Conservation (phyloP, 1,140 invertebrate genomes). For the Sarcophaga peregrina region DNA sequence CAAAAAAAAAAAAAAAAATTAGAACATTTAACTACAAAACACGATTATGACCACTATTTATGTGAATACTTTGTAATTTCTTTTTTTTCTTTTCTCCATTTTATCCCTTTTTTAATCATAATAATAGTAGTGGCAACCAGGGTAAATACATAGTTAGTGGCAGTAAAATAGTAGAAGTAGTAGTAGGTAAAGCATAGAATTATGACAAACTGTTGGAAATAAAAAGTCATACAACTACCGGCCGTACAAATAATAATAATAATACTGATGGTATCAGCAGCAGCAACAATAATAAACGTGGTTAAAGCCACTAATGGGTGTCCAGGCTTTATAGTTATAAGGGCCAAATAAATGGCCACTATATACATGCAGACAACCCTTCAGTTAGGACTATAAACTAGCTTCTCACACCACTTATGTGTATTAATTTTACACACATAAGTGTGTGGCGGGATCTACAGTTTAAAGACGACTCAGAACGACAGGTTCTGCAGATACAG, state of each 20-base stretch:
- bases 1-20: too few species aligned
- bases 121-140: background rate
- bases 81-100: background rate
- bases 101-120: slow-evolving; percentile 1
- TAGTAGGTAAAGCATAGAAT: background rate
- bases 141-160: background rate
- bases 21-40: slow-evolving; percentile 21
- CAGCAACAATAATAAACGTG: too few species aligned
- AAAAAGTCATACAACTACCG: slow-evolving; percentile 13
- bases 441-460: too few species aligned
- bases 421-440: too few species aligned
- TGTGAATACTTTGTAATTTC: background rate
- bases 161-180: background rate
- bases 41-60: slow-evolving; percentile 17
- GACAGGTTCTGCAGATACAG: too few species aligned
- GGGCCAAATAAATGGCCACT: too few species aligned
- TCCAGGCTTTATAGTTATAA: too few species aligned
- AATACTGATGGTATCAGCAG: background rate
- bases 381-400: too few species aligned
- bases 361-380: too few species aligned
- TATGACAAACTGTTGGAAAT: slow-evolving; percentile 6
- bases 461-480: too few species aligned
- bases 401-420: too few species aligned
- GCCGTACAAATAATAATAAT: background rate
- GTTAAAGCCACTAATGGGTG: too few species aligned